Percentiles rank a stretch among this genome's conserved stretches.
Evolutionary conservation across 2,113 vertebrate genomes (phyloP).

Genomic region (Carollia perspicillata): DNA sequence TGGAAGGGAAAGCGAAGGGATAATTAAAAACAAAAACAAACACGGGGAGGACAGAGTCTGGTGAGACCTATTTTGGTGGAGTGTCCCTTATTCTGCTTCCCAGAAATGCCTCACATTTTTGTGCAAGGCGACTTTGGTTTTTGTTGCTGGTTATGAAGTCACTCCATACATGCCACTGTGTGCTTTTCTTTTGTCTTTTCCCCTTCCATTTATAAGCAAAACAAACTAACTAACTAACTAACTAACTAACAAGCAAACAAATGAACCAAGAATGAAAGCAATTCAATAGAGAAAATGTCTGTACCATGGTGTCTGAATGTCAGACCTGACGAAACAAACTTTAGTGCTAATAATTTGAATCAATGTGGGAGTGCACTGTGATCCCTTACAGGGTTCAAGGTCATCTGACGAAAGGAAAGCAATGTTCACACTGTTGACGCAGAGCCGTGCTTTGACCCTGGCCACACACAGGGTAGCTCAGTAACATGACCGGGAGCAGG

Average conservation of each 20-base stretch:
- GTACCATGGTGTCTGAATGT: background rate
- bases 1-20: background rate
- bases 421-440: background rate
- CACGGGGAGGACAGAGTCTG: background rate
- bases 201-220: background rate
- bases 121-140: background rate
- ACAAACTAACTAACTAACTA: background rate
- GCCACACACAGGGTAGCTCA: background rate
- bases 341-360: background rate
- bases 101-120: conserved; percentile 24
- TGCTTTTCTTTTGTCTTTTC: background rate
- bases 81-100: background rate
- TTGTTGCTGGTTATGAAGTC: background rate
- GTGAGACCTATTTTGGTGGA: background rate
- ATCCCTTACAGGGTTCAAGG: background rate
- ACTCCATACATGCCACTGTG: background rate
- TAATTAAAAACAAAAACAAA: background rate
- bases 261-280: background rate
- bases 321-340: background rate
- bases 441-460: background rate
- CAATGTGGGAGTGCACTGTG: background rate
- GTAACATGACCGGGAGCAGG: background rate
- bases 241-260: background rate
- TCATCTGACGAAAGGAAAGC: background rate
- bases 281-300: conserved; percentile 6